A percentile compares a stretch with the other conserved stretches of the same genome.
Evolutionary conservation across 2,888 invertebrate genomes (phyloP).

Genomic region (Nemoura dubitans): DNA sequence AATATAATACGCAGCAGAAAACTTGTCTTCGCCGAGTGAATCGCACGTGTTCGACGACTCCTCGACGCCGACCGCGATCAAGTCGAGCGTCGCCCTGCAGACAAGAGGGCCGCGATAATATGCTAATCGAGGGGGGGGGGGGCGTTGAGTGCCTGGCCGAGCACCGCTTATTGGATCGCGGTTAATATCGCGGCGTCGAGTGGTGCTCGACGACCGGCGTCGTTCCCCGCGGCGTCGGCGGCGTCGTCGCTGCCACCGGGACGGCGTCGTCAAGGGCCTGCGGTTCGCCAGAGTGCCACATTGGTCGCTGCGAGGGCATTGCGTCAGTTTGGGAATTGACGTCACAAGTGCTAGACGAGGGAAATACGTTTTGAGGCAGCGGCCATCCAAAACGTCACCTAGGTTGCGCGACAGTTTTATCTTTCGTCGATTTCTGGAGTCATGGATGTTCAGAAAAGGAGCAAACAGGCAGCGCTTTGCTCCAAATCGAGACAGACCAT

Average conservation of each 20-base stretch:
- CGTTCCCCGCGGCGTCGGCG: neutral
- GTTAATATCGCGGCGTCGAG: neutral
- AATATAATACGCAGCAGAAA: no score
- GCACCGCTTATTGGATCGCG: slow-evolving; percentile 7
- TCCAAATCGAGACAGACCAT: no score
- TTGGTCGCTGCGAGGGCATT: neutral
- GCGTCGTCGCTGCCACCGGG: neutral
- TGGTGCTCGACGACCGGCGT: neutral
- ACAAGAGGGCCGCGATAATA: neutral
- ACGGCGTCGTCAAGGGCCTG: neutral
- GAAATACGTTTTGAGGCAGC: no score
- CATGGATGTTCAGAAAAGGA: no score
- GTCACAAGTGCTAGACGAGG: no score
- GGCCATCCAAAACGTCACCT: no score
- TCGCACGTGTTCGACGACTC: neutral
- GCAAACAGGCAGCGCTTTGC: no score
- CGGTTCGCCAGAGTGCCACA: neutral
- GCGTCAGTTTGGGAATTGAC: neutral
- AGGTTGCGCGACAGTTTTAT: no score
- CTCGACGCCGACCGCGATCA: neutral
- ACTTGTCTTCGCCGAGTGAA: no score
- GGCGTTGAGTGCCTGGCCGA: neutral
- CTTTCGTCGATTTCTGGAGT: no score
- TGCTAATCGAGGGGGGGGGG: neutral
- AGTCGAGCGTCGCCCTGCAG: neutral